Base-by-base conservation (phyloP, 2,888 invertebrate species). In the Drosophila recens region DNA sequence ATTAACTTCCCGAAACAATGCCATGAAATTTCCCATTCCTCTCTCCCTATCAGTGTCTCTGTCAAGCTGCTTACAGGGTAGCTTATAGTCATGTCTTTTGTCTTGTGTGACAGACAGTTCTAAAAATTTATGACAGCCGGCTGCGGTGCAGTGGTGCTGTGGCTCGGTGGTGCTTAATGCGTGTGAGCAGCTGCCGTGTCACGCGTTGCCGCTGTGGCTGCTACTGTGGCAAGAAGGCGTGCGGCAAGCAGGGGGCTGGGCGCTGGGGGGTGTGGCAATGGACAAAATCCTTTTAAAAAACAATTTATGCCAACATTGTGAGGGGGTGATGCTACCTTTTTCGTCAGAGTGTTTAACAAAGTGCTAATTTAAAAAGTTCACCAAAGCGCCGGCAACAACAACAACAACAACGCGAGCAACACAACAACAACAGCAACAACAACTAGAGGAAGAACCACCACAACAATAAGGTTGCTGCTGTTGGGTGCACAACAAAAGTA, bases 291-390 rank as follows among this genome's bases (percentile, higher is more conserved):
- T 89, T 84, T 87, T 81, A 85, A 89, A 85, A 85, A 85, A 85
- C 87, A 89, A 85, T 85, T 88, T 89, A 87, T 87, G 79, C 79
- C 57, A 71, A 67, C 72, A 81, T 78, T 81, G 82, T 72, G 42
- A 33, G 48, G 53, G 34, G 67, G 45, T 58, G 61, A 23, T 67
- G 83, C 70, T 87, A 88, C 87, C 79, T 85, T 89, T 89, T 85
- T 86, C 78, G 80, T 86, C 80, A 74, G 84, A 75, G 83, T 87
- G 80, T 89, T 91, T 87, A 91, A 90, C 90, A 91, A 90, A 90
- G 91, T 90, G 91, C 90, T 90, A 90, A 90, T 90, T 90, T 90
- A 90, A 90, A 90, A 90, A 90, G 89, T 90, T 83, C 80, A 75
- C 66, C 75, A 79, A 75, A 80, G 71, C 67, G 46, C 62, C 43